Percentiles rank a stretch among this genome's conserved stretches.
phyloP scores from a whole-genome alignment of 1,140 invertebrate species.

The Drosophila nikananu region DNA sequence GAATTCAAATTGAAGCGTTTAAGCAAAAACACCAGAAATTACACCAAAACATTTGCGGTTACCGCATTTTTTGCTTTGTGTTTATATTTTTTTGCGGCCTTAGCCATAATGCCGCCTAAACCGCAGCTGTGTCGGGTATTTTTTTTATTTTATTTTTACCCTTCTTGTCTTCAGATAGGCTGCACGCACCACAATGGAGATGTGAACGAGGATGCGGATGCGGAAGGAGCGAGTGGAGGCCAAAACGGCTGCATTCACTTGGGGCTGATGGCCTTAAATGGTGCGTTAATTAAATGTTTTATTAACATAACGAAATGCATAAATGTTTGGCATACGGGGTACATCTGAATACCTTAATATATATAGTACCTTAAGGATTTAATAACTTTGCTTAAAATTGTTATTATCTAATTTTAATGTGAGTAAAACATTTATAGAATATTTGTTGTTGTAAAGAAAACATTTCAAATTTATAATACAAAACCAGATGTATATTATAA shows the following conservation, averaged over 20 bases:
- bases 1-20: slow-evolving; percentile 53
- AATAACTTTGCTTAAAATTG: neutral
- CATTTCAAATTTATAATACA: too few relatives aligned
- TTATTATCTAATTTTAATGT: too few relatives aligned
- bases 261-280: slow-evolving; percentile 61
- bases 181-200: slow-evolving; percentile 56
- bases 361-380: neutral
- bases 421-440: neutral
- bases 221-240: slow-evolving; percentile 19
- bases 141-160: slow-evolving; percentile 22
- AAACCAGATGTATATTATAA: too few relatives aligned
- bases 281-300: slow-evolving; percentile 70
- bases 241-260: slow-evolving; percentile 29
- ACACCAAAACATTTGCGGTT: slow-evolving; percentile 71
- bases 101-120: slow-evolving; percentile 54
- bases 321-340: slow-evolving; percentile 17
- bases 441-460: too few relatives aligned
- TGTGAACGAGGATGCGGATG: slow-evolving; percentile 36
- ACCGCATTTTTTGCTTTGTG: slow-evolving; percentile 37
- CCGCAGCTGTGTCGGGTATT: slow-evolving; percentile 60
- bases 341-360: slow-evolving; percentile 9
- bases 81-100: slow-evolving; percentile 34
- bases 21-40: slow-evolving; percentile 48
- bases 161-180: slow-evolving; percentile 25
- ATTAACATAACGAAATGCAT: slow-evolving; percentile 57